Evolutionary conservation across 2,797 vertebrate species (phyloP), one percentile per base, ranked within the genome.

Genomic region (Paguma larvata): DNA sequence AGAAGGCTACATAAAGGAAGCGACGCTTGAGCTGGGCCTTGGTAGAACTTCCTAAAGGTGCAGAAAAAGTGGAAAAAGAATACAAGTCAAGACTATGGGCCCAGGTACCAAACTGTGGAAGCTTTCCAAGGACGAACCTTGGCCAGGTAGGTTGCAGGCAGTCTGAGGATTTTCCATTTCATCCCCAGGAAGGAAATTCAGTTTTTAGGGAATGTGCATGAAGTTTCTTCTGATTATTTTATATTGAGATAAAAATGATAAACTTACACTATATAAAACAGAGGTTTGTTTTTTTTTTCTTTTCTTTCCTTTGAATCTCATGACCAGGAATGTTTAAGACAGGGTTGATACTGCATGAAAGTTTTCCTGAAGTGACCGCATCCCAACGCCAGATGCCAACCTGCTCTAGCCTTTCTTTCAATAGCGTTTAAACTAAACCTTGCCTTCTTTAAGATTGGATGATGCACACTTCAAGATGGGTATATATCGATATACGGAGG

Each of bases 401-500:
- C 2, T 75, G 16, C 4, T 62, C 30, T n/a, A 21, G 3, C n/a
- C 13, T 44, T 77, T 77, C 15, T 59, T 75, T 11, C 25, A 38
- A 48, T 18, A 38, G 1, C 65, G 8, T 83, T 75, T 21, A 79
- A 78, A 72, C 73, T 59, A 78, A 72, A 48, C 59, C 48, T 89
- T 59, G n/a, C 48, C 21, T 25, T 77, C 21, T 87, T 5, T 18
- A 65, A 53, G 6, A n/a, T 0, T 65, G n/a, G 44, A 79, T 13
- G 79, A 14, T 51, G 34, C 3, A 18, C 41, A 48, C 27, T 86
- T 65, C 62, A n/a, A 32, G 19, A 48, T n/a, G 18, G 13, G 1
- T 4, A 25, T 21, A 72, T 27, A 53, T 9, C 6, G 44, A 0
- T 18, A 13, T 9, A 27, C 2, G 3, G 12, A 48, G 6, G 13